Percentiles rank a stretch among this genome's conserved stretches.
phyloP scores from a whole-genome alignment of 2,888 invertebrate species.

The Drosophila pseudotalamancana region DNA sequence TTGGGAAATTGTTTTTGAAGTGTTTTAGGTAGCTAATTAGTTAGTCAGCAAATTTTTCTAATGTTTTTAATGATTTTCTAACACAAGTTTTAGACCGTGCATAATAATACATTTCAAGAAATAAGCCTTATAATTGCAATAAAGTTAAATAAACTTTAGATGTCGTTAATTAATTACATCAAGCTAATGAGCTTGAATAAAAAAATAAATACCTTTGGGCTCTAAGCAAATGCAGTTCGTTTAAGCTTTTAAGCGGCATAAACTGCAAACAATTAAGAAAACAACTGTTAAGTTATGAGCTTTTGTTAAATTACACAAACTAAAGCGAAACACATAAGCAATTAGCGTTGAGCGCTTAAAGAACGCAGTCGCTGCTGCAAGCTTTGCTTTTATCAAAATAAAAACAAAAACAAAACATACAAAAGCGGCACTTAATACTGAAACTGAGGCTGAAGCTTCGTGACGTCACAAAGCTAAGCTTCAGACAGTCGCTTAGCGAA shows the following conservation, averaged over 20 bases:
- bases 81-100: neutral
- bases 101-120: neutral
- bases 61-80: neutral
- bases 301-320: constrained; percentile 42
- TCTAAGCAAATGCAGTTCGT: constrained; percentile 33
- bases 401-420: constrained; percentile 35
- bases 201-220: constrained; percentile 5
- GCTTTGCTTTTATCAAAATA: constrained; percentile 31
- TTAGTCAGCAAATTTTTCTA: neutral
- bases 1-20: neutral
- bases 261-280: constrained; percentile 29
- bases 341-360: constrained; percentile 39
- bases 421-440: constrained; percentile 15
- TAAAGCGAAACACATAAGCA: constrained; percentile 33
- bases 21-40: neutral
- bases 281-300: constrained; percentile 24
- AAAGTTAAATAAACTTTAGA: neutral
- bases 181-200: constrained; percentile 37
- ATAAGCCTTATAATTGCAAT: constrained; percentile 5
- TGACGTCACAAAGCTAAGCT: constrained; percentile 67
- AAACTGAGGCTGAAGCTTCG: constrained; percentile 40
- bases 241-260: constrained; percentile 19
- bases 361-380: constrained; percentile 34
- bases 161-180: neutral
- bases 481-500: constrained; percentile 13